These are phyloP conservation scores for Holothuria glaberrima DNA, from an alignment of 35 echinoderm and acorn worm genomes.

Conservation along the genomic window DNA sequence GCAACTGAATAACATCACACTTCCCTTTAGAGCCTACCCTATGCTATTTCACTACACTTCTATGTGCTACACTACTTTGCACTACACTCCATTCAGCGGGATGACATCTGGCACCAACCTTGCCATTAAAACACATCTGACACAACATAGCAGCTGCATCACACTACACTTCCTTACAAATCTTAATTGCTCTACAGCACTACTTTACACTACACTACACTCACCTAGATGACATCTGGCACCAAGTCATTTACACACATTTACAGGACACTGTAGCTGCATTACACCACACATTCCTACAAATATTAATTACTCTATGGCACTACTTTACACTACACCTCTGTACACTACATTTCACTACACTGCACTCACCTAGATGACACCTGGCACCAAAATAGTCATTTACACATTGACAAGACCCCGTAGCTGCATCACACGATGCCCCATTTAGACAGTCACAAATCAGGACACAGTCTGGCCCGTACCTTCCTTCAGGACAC, in stretches of 20 bases:
- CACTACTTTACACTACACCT: neutral
- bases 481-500: slow-evolving; percentile 79
- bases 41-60: neutral
- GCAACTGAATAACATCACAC: too few species aligned
- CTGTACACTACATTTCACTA: neutral
- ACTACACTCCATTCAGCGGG: neutral
- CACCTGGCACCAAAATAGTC: slow-evolving; percentile 86
- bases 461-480: slow-evolving; percentile 86
- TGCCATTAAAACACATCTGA: neutral
- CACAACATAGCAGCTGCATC: neutral
- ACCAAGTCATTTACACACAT: slow-evolving; percentile 87
- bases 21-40: neutral
- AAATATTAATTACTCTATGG: too few species aligned
- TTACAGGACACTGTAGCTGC: slow-evolving; percentile 72
- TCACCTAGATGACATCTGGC: slow-evolving; percentile 73
- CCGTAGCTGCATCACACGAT: slow-evolving; percentile 74
- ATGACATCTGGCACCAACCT: neutral
- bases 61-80: neutral
- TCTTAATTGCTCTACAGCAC: too few species aligned
- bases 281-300: slow-evolving; percentile 59
- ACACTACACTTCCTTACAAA: neutral
- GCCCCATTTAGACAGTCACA: slow-evolving; percentile 89
- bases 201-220: neutral
- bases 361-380: slow-evolving; percentile 79
- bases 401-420: slow-evolving; percentile 88